Conservation (phyloP, 2,797 vertebrate species). For the Enteromius paludinosus region DNA sequence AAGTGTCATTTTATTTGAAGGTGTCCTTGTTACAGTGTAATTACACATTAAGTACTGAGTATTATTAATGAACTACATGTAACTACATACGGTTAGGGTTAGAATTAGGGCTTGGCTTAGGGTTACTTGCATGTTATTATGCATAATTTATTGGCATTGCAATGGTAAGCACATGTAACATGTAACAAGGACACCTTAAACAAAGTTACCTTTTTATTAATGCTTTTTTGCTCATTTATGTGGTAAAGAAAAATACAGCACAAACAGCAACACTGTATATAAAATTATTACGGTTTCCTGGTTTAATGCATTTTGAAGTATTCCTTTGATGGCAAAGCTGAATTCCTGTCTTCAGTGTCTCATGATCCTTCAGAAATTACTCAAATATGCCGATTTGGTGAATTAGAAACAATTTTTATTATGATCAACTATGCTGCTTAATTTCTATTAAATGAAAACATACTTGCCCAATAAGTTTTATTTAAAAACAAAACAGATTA, state of each 20-base stretch:
- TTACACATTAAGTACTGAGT: neutral
- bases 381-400: neutral
- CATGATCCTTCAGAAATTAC: conserved; percentile 1
- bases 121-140: neutral
- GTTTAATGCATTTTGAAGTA: neutral
- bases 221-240: neutral
- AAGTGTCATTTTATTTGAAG: neutral
- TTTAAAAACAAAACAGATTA: neutral
- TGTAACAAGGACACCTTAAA: neutral
- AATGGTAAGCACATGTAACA: neutral
- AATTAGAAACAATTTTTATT: neutral
- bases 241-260: neutral
- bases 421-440: neutral
- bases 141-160: neutral
- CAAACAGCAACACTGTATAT: neutral
- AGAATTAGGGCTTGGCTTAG: neutral
- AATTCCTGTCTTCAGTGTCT: neutral
- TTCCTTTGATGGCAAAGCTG: neutral
- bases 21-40: neutral
- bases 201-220: neutral
- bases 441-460: neutral
- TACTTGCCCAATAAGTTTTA: neutral
- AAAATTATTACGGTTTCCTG: neutral
- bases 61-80: neutral
- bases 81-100: neutral